Evolutionary conservation across 1,140 invertebrate species (phyloP), one percentile per base, ranked within the genome.

Genomic region (Drosophila tsacasi): DNA sequence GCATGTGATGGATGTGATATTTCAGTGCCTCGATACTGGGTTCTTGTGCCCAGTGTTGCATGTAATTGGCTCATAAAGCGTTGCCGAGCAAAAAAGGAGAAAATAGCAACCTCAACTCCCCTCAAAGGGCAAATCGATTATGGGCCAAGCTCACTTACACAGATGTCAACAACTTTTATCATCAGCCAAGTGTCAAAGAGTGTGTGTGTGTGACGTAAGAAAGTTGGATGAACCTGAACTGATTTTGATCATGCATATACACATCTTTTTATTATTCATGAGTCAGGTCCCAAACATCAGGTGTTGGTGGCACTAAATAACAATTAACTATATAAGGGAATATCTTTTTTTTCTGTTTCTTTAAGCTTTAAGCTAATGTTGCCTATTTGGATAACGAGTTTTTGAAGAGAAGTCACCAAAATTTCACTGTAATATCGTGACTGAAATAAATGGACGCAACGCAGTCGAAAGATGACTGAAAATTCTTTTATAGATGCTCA

Each of bases 21-120:
- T 79, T 79, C 42, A 71, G 44, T 52, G 60, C 75, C 50, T 58
- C 59, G 63, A 80, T 68, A 39, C 35, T 66, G 49, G 44, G 85
- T 84, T 90, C 84, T 89, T 78, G 68, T 72, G 75, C 75, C 65
- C 85, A 90, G 78, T 85, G 69, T 89, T 89, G 85, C 85, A 89
- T 89, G 85, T 90, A 89, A 89, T 90, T 89, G 69, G 79, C 67
- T 82, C 62, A 83, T 86, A 86, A 86, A 86, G 76, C 42, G 52
- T 78, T 63, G 30, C 57, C 42, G 25, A 44, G n/a, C 17, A 62
- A 54, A 30, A 30, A 30, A 17, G 23, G 47, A 58, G 35, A 30
- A 17, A 40, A 72, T 44, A 40, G 37, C 27, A 72, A 50, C 44
- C 54, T n/a, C 17, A 25, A 50, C 65, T 37, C 10, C 54, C 27